These are phyloP conservation scores for Ciconia maguari DNA, from an alignment of 2,113 vertebrate species.

Conservation along the genomic window DNA sequence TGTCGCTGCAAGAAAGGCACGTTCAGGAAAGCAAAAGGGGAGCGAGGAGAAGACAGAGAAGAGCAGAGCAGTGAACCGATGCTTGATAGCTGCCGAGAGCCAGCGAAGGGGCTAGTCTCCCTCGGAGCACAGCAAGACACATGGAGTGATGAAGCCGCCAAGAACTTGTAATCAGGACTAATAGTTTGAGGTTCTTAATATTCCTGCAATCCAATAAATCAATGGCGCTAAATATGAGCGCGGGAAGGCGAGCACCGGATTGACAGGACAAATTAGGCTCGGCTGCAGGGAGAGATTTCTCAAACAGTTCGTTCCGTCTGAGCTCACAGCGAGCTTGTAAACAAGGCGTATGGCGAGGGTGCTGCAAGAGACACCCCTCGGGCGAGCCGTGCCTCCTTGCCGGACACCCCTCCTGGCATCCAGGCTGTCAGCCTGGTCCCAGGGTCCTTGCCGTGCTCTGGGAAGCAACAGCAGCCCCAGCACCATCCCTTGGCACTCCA, in stretches of 20 bases:
- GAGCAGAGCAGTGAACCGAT: not conserved
- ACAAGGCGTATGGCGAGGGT: not conserved
- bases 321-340: not conserved
- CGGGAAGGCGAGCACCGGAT: not conserved
- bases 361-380: not conserved
- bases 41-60: not conserved
- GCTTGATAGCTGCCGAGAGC: not conserved
- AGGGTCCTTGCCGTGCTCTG: accelerated
- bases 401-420: not conserved
- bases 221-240: conserved; percentile 27
- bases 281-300: conserved; percentile 14
- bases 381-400: not conserved
- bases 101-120: not conserved
- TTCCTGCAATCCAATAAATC: conserved; percentile 44
- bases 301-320: not conserved
- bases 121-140: not conserved
- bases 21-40: not conserved
- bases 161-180: conserved; percentile 46
- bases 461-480: not conserved
- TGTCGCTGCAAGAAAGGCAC: not conserved
- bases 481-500: not conserved
- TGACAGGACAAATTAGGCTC: conserved; percentile 27
- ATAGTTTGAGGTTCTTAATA: conserved; percentile 54
- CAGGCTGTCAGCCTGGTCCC: not conserved
- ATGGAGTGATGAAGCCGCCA: conserved; percentile 5